Conservation (phyloP, 1,140 invertebrate species). For the Notospermus geniculatus region DNA sequence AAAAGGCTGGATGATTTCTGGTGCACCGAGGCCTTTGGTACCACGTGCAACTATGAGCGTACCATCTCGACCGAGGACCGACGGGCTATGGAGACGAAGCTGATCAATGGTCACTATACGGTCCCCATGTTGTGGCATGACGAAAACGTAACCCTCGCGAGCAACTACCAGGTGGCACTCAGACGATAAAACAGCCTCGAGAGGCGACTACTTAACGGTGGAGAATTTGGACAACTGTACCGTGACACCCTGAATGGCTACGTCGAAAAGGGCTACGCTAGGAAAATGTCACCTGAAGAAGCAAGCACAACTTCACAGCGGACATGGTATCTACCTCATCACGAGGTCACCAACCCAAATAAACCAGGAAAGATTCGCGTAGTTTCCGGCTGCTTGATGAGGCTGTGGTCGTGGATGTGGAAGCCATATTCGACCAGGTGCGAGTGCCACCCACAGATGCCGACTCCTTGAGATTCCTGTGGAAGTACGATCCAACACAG, state of each 20-base stretch:
- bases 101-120: neutral
- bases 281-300: neutral
- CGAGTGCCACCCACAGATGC: conserved; percentile 16
- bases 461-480: conserved; percentile 19
- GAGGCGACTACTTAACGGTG: neutral
- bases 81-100: neutral
- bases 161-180: neutral
- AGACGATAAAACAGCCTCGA: neutral
- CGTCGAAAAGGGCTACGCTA: too few relatives aligned
- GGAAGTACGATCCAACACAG: conserved; percentile 19
- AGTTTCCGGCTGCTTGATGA: conserved; percentile 28
- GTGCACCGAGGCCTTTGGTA: neutral
- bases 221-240: neutral
- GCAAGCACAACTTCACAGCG: neutral
- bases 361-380: conserved; percentile 25
- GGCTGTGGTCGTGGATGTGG: conserved; percentile 25
- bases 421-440: conserved; percentile 29
- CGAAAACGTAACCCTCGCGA: neutral
- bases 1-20: too few relatives aligned
- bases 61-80: neutral
- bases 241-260: neutral
- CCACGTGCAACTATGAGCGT: neutral
- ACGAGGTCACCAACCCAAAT: conserved; percentile 23
- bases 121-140: neutral
- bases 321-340: conserved; percentile 27